These are phyloP conservation scores for Sesamia inferens DNA, from an alignment of 2,888 invertebrate species.

Conservation along the genomic window DNA sequence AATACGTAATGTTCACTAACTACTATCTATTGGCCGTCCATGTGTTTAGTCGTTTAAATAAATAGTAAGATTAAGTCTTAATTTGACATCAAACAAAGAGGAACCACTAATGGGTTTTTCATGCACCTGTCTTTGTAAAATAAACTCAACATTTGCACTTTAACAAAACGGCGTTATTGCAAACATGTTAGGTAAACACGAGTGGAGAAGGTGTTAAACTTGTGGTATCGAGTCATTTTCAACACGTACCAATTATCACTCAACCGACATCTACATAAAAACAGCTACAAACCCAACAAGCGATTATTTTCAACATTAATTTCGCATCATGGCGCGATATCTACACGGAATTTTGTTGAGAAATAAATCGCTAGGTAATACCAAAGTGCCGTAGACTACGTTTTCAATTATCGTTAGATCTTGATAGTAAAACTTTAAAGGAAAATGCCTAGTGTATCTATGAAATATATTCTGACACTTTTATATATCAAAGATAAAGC, in stretches of 20 bases:
- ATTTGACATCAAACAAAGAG: constrained; percentile 51
- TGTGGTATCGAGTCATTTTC: constrained; percentile 77
- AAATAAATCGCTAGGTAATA: constrained; percentile 47
- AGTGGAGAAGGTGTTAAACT: constrained; percentile 82
- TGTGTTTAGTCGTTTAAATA: constrained; percentile 13
- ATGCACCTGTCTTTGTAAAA: constrained; percentile 79
- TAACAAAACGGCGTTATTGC: constrained; percentile 80
- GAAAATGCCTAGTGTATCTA: constrained; percentile 43
- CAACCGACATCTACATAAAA: constrained; percentile 78
- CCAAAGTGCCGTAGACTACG: constrained; percentile 26
- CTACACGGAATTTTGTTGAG: constrained; percentile 8
- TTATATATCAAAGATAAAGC: constrained; percentile 52
- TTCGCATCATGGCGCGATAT: constrained; percentile 43
- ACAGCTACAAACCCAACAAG: constrained; percentile 71
- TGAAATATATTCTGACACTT: constrained; percentile 45
- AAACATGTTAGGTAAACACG: constrained; percentile 80
- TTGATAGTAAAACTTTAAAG: constrained; percentile 43
- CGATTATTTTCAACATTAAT: constrained; percentile 76
- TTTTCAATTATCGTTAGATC: constrained; percentile 54
- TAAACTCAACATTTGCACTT: constrained; percentile 76
- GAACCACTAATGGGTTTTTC: constrained; percentile 68
- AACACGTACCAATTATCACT: constrained; percentile 88
- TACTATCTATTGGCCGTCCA: neutral
- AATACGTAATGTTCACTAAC: constrained; percentile 17
- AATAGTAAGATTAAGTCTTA: constrained; percentile 42